Evolutionary conservation across 2,113 vertebrate genomes (phyloP), one percentile per base, ranked within the genome.

Genomic region (Cathartes aura): DNA sequence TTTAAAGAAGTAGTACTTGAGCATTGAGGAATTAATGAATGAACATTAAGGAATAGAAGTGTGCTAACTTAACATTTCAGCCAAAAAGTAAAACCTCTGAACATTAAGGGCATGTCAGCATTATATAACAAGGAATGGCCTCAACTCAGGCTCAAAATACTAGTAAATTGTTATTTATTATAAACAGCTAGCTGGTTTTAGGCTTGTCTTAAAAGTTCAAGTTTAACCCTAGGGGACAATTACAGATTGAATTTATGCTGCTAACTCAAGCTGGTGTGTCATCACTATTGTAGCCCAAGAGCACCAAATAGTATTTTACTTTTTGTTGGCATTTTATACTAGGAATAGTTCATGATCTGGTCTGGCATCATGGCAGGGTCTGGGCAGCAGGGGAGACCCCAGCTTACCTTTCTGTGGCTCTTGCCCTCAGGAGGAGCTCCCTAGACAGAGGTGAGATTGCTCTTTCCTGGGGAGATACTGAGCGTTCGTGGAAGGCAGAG

Each of bases 401-500:
- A 83, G 0, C 7, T n/a, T 11, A 17, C 8, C 11, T 68, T 60
- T 71, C 8, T 40, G 20, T 52, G 24, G 21, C 34, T 60, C 19
- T 63, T 18, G 17, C 19, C 15, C 45, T 64, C 34, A 64, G 43
- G 58, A 76, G 15, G 7, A 68, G 5, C 47, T 79, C 43, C 5
- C 5, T 11, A 50, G 48, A 6, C 30, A 68, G 24, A 52, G 6
- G 24, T 29, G n/a, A 64, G 30, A 18, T 52, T 73, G 27, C 30
- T 60, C 27, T 76, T 73, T 64, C 17, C 40, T 56, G 23, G 18
- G 38, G 12, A 87, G 14, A 32, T 2, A 58, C 0, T 53, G 34
- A 60, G 45, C 1, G 0, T 52, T 68, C 0, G 0, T 53, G 40
- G 40, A 47, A 63, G 10, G 27, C 15, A 80, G 36, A 72, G 68